A percentile compares a stretch with the other conserved stretches of the same genome.
Evolutionary conservation across 2,888 invertebrate genomes (phyloP).

Genomic region (Morinoia aosen): DNA sequence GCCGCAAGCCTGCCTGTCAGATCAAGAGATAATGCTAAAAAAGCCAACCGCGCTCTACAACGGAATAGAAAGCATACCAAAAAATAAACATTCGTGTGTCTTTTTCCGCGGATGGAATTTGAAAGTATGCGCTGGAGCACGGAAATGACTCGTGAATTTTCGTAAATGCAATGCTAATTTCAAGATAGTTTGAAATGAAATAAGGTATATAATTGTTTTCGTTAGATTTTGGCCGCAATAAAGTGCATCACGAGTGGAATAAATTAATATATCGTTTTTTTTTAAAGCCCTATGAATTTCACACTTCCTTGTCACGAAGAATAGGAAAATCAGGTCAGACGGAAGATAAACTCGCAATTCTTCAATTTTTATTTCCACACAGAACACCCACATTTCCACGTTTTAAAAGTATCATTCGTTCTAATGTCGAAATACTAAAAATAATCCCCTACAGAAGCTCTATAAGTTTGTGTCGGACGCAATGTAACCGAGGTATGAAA

Average conservation of each 20-base stretch:
- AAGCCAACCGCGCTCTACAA: not conserved
- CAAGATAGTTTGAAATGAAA: no score
- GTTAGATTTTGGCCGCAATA: no score
- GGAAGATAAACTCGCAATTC: no score
- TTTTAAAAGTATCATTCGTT: not conserved
- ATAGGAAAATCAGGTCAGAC: no score
- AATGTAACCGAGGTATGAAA: not conserved
- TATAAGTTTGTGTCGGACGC: not conserved
- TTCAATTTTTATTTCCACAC: no score
- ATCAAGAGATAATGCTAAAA: slow-evolving; percentile 4
- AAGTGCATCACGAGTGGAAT: no score
- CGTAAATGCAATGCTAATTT: not conserved
- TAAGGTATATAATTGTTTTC: no score
- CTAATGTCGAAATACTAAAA: not conserved
- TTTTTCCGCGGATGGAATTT: not conserved
- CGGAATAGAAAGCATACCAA: not conserved
- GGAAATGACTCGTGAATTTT: not conserved
- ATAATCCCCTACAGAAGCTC: not conserved
- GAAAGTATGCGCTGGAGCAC: not conserved
- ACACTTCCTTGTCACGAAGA: no score
- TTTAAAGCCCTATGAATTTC: no score
- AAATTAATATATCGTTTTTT: no score
- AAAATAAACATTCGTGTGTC: not conserved
- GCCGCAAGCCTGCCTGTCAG: not conserved
- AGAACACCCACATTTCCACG: not conserved